phyloP scores from a whole-genome alignment of 1,140 invertebrate species.

The Apis cerana region DNA sequence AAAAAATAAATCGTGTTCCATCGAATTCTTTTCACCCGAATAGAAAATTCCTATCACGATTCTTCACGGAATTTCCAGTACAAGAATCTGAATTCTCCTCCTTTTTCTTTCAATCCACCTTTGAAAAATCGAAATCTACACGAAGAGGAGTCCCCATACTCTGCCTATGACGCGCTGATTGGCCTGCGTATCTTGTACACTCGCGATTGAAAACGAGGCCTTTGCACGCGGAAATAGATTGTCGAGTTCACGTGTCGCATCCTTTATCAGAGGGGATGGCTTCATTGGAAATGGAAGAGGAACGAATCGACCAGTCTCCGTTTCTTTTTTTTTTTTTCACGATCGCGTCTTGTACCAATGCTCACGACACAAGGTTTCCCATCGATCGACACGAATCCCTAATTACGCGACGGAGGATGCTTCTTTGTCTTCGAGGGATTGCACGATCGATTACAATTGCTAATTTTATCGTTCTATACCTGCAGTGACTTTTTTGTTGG shows the following conservation, averaged over 20 bases:
- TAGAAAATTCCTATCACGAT: slow-evolving; percentile 24
- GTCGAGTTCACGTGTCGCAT: slow-evolving; percentile 13
- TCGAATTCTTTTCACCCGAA: neutral
- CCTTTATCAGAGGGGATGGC: slow-evolving; percentile 6
- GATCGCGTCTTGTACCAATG: slow-evolving; percentile 10
- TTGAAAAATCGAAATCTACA: slow-evolving; percentile 14
- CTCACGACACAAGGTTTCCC: slow-evolving; percentile 10
- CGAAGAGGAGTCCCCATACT: neutral
- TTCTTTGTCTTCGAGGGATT: neutral
- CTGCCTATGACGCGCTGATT: slow-evolving; percentile 21
- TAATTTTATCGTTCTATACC: slow-evolving; percentile 13
- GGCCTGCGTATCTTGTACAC: neutral
- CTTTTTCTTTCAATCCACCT: neutral
- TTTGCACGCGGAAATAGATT: slow-evolving; percentile 15
- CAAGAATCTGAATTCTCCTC: neutral
- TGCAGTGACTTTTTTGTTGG: neutral
- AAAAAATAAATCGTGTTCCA: neutral
- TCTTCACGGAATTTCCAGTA: neutral
- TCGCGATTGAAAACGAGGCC: slow-evolving; percentile 1
- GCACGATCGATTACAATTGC: neutral
- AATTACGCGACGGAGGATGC: neutral
- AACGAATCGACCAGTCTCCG: neutral
- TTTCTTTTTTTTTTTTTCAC: neutral
- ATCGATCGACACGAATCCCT: slow-evolving; percentile 9
- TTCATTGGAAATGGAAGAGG: slow-evolving; percentile 15